Conservation (phyloP, 2,797 vertebrate species). For the Trachops cirrhosus region DNA sequence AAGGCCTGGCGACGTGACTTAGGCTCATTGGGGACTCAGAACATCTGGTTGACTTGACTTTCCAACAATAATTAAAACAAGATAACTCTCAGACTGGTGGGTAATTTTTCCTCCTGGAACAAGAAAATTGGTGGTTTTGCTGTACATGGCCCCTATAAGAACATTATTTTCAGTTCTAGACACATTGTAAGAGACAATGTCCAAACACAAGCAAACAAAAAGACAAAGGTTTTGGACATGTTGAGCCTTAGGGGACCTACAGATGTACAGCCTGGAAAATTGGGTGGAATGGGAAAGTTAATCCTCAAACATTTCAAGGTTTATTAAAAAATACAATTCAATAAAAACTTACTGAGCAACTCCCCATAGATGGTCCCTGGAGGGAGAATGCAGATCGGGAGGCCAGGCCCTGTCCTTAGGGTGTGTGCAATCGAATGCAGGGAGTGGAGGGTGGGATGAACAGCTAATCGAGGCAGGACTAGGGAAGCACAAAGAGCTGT, state of each 20-base stretch:
- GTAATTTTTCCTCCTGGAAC: background rate
- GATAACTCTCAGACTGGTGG: background rate
- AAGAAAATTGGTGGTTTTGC: background rate
- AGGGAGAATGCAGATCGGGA: background rate
- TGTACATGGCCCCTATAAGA: background rate
- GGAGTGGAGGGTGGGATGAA: background rate
- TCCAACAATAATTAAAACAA: background rate
- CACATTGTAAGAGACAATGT: background rate
- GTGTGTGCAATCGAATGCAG: accelerated
- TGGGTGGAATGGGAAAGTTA: background rate
- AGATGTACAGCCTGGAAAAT: background rate
- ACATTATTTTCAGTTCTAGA: background rate
- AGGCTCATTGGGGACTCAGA: background rate
- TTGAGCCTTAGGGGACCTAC: background rate
- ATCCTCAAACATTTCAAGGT: background rate
- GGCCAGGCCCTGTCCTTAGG: background rate
- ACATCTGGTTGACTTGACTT: background rate
- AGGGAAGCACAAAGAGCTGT: background rate
- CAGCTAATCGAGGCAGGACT: background rate
- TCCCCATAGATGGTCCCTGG: background rate
- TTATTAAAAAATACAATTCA: background rate
- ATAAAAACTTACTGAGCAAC: background rate
- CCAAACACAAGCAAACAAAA: background rate
- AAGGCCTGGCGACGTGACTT: background rate
- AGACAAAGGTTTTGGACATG: background rate